phyloP scores from a whole-genome alignment of 2,113 vertebrate species.

The Perca flavescens region DNA sequence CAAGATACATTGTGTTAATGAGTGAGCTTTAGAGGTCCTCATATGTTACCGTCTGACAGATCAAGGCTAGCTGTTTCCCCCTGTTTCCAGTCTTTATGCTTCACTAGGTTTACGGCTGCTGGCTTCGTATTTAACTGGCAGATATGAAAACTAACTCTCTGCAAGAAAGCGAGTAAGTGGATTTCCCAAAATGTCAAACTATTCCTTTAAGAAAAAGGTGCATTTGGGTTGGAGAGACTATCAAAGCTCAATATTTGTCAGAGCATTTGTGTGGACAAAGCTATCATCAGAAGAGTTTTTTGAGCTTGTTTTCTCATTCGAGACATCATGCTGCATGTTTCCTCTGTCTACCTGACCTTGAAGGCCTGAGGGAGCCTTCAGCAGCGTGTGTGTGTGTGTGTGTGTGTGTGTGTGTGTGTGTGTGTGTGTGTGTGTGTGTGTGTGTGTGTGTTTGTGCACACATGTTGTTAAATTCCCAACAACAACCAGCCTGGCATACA shows the following conservation, averaged over 20 bases:
- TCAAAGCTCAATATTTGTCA: conserved; percentile 4
- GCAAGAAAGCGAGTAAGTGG: not conserved
- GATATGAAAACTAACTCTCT: not conserved
- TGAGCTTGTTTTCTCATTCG: conserved; percentile 14
- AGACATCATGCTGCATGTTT: conserved; percentile 51
- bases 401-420: conserved; percentile 33
- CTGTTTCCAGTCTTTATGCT: conserved; percentile 1
- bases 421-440: conserved; percentile 28
- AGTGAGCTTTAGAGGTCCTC: not conserved
- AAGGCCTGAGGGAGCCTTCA: conserved; percentile 54
- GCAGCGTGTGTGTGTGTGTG: conserved; percentile 26
- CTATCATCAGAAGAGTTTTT: conserved; percentile 3
- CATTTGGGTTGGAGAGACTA: not conserved
- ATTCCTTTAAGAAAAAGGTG: not conserved
- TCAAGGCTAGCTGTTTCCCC: not conserved
- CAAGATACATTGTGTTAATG: not conserved
- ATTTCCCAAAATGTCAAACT: not conserved
- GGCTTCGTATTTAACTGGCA: not conserved
- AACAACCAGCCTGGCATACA: conserved; percentile 59
- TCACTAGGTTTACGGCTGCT: not conserved
- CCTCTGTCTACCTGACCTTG: conserved; percentile 68
- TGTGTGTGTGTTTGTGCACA: conserved; percentile 19
- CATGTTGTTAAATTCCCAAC: conserved; percentile 53
- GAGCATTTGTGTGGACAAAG: conserved; percentile 1
- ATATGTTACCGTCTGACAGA: not conserved